Percentiles rank a stretch among this genome's conserved stretches.
Conservation (phyloP, 2,888 invertebrate genomes). For the Eulithis prunata region DNA sequence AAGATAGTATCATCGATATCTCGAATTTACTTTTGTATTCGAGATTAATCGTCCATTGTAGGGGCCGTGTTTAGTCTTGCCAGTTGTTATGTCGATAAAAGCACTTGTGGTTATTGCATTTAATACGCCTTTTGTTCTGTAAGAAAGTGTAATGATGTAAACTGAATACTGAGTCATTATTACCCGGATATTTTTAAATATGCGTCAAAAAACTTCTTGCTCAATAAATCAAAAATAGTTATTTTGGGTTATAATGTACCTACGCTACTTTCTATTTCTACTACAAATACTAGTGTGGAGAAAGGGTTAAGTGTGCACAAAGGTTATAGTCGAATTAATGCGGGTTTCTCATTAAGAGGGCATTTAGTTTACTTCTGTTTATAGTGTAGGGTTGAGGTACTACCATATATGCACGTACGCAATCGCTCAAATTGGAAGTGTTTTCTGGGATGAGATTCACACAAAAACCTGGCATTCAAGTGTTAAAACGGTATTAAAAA, state of each 20-base stretch:
- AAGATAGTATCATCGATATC: slow-evolving; percentile 3
- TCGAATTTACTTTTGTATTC: slow-evolving; percentile 23
- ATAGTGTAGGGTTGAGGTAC: slow-evolving; percentile 19
- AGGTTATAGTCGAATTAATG: slow-evolving; percentile 12
- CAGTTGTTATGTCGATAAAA: slow-evolving; percentile 36
- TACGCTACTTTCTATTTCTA: too few relatives aligned
- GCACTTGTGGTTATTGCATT: slow-evolving; percentile 32
- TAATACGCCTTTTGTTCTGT: slow-evolving; percentile 35
- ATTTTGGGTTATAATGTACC: too few relatives aligned
- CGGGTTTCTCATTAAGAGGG: slow-evolving; percentile 23
- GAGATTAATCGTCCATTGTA: slow-evolving; percentile 36
- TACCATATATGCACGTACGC: neutral
- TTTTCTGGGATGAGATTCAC: too few relatives aligned
- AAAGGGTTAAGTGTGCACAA: neutral
- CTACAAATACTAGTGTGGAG: neutral
- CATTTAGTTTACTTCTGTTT: slow-evolving; percentile 29
- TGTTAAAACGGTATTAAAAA: too few relatives aligned
- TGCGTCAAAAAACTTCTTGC: slow-evolving; percentile 13
- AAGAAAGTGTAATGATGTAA: slow-evolving; percentile 27
- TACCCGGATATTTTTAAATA: slow-evolving; percentile 1
- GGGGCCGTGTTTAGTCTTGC: slow-evolving; percentile 41
- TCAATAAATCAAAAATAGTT: neutral
- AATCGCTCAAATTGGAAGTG: too few relatives aligned
- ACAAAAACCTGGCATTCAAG: too few relatives aligned
- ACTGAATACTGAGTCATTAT: slow-evolving; percentile 6